A percentile compares a stretch with the other conserved stretches of the same genome.
These are phyloP conservation scores for Glossophaga mutica DNA, from an alignment of 2,797 vertebrate genomes.

Conservation along the genomic window DNA sequence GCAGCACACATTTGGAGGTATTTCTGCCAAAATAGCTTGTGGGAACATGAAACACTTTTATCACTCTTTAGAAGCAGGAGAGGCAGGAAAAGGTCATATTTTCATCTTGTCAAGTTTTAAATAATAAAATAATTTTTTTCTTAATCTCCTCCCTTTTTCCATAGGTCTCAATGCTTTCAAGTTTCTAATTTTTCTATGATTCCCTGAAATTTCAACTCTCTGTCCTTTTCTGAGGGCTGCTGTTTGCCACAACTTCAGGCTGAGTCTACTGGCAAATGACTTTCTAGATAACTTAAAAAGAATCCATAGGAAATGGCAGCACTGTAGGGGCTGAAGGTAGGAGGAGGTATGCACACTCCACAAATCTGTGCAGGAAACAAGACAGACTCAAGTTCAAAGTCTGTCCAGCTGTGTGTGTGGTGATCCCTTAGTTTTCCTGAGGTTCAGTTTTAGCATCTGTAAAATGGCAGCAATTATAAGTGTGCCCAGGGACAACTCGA, in stretches of 20 bases:
- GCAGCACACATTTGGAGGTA: neutral
- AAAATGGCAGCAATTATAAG: neutral
- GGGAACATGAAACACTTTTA: conserved; percentile 49
- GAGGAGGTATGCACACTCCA: neutral
- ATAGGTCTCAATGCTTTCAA: neutral
- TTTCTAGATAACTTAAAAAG: neutral
- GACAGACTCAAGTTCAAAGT: neutral
- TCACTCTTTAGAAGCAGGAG: neutral
- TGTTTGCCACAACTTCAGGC: neutral
- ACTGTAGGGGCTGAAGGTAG: neutral
- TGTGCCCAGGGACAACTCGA: neutral
- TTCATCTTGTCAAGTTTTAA: conserved; percentile 50
- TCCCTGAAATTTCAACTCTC: conserved; percentile 37
- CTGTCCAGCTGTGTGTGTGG: neutral
- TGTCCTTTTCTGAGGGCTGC: neutral
- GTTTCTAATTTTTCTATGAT: conserved; percentile 43
- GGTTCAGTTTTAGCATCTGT: neutral
- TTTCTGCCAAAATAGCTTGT: neutral
- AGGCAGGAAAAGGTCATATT: conserved; percentile 17
- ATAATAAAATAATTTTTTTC: neutral
- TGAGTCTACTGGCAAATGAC: neutral
- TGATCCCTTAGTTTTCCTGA: neutral
- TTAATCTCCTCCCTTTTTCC: conserved; percentile 22
- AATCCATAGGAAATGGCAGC: neutral
- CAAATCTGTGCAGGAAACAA: neutral